Evolutionary conservation across 2,113 vertebrate species (phyloP).

Genomic region (Thalassarche chlororhynchos): DNA sequence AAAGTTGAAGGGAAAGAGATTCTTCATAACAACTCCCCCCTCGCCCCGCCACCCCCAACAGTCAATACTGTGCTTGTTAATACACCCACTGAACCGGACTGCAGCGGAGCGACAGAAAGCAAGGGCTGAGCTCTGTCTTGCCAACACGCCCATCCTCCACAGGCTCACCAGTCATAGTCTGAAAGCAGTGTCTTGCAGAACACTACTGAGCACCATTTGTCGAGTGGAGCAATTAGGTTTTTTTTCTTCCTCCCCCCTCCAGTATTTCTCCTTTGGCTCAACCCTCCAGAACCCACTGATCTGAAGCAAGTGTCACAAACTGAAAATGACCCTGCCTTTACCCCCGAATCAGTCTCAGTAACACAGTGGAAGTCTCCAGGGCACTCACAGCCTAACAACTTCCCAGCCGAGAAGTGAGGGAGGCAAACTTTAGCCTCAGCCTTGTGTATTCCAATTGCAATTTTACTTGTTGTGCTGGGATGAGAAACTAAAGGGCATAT

Average conservation of each 20-base stretch:
- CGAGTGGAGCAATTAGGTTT: background rate
- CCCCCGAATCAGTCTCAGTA: background rate
- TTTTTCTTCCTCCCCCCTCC: no score
- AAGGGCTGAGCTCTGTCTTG: background rate
- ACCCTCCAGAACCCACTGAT: background rate
- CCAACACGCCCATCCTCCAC: background rate
- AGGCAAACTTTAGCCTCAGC: background rate
- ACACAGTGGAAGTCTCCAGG: background rate
- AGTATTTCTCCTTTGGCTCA: background rate
- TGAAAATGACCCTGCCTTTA: background rate
- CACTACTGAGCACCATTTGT: background rate
- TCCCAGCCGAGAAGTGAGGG: background rate
- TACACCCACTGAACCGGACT: background rate
- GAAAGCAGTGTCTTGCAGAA: background rate
- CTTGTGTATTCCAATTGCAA: background rate
- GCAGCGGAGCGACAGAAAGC: background rate
- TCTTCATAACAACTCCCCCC: background rate
- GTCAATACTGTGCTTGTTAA: background rate
- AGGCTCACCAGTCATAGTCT: background rate
- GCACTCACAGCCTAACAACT: background rate
- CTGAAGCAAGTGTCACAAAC: background rate
- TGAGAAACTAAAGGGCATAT: background rate
- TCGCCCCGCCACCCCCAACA: accelerated
- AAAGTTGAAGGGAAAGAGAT: background rate
- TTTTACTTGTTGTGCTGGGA: background rate